These are phyloP conservation scores for Dendrocincla fuliginosa DNA, from an alignment of 2,797 vertebrate genomes.

Conservation along the genomic window DNA sequence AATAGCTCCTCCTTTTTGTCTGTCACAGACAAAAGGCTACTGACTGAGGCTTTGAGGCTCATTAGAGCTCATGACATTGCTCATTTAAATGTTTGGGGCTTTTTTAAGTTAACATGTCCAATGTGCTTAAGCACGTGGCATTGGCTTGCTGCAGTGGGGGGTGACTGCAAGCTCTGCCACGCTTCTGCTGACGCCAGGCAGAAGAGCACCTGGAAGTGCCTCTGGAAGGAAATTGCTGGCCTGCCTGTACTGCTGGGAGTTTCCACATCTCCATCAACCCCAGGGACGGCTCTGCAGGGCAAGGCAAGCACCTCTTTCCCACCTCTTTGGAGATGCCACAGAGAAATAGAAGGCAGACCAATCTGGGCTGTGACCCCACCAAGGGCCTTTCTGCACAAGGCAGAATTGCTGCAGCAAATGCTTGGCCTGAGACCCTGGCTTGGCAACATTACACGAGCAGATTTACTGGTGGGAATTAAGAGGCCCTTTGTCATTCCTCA, in stretches of 20 bases:
- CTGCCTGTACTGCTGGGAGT: background rate
- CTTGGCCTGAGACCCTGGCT: background rate
- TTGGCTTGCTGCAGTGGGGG: background rate
- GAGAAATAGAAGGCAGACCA: background rate
- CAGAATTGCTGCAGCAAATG: background rate
- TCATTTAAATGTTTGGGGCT: background rate
- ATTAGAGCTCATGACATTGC: background rate
- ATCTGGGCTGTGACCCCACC: background rate
- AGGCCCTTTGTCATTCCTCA: slow-evolving; percentile 16
- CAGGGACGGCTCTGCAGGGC: background rate
- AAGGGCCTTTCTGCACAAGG: background rate
- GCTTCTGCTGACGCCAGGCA: background rate
- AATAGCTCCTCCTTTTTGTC: background rate
- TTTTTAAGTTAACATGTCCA: background rate
- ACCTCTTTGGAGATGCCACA: background rate
- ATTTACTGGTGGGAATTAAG: slow-evolving; percentile 9
- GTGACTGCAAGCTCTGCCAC: background rate
- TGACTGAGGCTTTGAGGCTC: background rate
- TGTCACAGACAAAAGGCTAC: background rate
- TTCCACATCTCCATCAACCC: background rate
- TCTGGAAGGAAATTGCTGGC: background rate
- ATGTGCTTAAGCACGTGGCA: background rate
- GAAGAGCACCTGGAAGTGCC: background rate
- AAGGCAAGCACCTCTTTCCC: background rate
- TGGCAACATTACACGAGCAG: background rate